Evolutionary conservation across 1,140 invertebrate genomes (phyloP).

Genomic region (Gonioctena quinquepunctata): DNA sequence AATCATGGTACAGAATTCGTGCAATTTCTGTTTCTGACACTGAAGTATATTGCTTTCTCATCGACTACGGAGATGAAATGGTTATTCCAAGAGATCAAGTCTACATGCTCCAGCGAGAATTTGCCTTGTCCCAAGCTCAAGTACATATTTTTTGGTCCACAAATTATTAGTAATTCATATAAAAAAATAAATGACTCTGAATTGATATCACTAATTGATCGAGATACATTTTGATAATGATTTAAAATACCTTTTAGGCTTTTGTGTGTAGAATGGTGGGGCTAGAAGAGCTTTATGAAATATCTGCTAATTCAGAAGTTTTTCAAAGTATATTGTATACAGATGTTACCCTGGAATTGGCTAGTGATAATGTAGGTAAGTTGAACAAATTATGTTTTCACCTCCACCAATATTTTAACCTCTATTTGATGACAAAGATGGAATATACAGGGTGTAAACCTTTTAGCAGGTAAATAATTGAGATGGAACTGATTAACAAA

Average conservation of each 20-base stretch:
- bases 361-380: conserved; percentile 29
- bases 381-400: no score
- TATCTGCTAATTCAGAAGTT: conserved; percentile 37
- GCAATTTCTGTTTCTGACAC: conserved; percentile 53
- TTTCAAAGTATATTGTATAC: conserved; percentile 29
- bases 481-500: no score
- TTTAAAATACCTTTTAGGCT: conserved; percentile 57
- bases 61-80: conserved; percentile 67
- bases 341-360: conserved; percentile 34
- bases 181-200: no score
- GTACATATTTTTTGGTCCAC: no score
- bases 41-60: conserved; percentile 62
- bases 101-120: conserved; percentile 61
- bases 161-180: no score
- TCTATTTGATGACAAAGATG: no score
- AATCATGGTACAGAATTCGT: conserved; percentile 65
- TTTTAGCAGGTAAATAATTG: no score
- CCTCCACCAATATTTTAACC: no score
- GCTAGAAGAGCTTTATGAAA: conserved; percentile 61
- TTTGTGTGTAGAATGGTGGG: conserved; percentile 64
- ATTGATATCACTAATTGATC: no score
- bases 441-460: no score
- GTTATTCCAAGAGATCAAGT: conserved; percentile 57
- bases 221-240: no score
- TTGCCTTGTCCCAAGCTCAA: conserved; percentile 63